These are phyloP conservation scores for Astyanax mexicanus DNA, from an alignment of 2,797 vertebrate genomes.

Conservation along the genomic window DNA sequence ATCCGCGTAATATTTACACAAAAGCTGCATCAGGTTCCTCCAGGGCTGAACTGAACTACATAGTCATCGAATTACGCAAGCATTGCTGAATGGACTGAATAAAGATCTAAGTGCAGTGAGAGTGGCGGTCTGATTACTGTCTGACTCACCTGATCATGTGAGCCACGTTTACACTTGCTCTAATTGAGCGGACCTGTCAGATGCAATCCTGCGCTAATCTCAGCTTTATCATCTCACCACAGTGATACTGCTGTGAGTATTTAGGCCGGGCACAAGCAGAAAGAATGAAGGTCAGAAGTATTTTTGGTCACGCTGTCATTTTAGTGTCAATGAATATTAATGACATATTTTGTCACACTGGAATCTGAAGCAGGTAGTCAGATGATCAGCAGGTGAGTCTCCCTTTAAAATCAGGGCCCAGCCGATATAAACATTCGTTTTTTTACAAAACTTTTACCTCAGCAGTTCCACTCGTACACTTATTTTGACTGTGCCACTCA, in stretches of 20 bases:
- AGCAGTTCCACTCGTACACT: no score
- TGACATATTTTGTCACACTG: no score
- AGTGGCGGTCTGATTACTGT: background rate
- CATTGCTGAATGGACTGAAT: background rate
- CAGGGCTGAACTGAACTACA: background rate
- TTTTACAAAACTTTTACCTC: no score
- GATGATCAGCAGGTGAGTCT: background rate
- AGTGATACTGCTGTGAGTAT: background rate
- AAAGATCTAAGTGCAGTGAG: background rate
- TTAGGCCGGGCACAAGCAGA: conserved; percentile 3
- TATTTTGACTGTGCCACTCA: no score
- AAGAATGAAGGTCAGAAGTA: background rate
- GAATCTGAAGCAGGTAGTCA: background rate
- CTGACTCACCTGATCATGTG: conserved; percentile 22
- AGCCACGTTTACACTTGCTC: background rate
- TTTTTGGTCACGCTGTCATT: no score
- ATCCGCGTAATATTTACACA: background rate
- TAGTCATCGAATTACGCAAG: background rate
- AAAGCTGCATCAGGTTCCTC: background rate
- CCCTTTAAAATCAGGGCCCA: background rate
- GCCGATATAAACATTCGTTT: no score
- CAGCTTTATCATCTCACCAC: background rate
- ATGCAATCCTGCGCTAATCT: conserved; percentile 29
- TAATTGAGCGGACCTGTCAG: background rate
- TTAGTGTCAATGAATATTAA: no score